Conservation (phyloP, 2,888 invertebrate genomes). For the Troides aeacus region DNA sequence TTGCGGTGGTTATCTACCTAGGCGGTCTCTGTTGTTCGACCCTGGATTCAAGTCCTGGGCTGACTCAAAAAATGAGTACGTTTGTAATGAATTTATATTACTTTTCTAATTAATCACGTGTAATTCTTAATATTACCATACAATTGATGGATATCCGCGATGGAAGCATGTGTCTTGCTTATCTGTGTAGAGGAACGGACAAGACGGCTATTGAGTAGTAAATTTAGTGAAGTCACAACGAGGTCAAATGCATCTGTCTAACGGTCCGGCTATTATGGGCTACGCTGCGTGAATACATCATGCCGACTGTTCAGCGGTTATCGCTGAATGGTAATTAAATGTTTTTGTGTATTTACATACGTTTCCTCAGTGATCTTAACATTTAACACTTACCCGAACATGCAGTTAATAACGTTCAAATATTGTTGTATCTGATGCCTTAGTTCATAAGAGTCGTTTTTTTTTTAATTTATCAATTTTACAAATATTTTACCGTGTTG, state of each 20-base stretch:
- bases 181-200: constrained; percentile 10
- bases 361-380: background rate
- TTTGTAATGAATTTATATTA: background rate
- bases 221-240: constrained; percentile 55
- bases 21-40: too few relatives aligned
- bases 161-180: constrained; percentile 14
- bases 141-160: constrained; percentile 5
- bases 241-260: constrained; percentile 70
- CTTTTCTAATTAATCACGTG: constrained; percentile 10
- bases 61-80: background rate
- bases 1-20: too few relatives aligned
- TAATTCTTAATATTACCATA: background rate
- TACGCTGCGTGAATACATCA: constrained; percentile 58
- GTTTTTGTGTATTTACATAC: constrained; percentile 1
- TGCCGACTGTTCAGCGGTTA: constrained; percentile 18
- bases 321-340: constrained; percentile 13
- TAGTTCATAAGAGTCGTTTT: too few relatives aligned
- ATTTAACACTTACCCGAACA: background rate
- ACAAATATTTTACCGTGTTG: too few relatives aligned
- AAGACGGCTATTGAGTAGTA: constrained; percentile 29
- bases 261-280: constrained; percentile 60
- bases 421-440: too few relatives aligned
- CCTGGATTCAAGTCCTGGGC: too few relatives aligned
- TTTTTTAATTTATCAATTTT: too few relatives aligned
- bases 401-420: too few relatives aligned